phyloP scores from a whole-genome alignment of 2,888 invertebrate species.

The Drosophila helvetica region DNA sequence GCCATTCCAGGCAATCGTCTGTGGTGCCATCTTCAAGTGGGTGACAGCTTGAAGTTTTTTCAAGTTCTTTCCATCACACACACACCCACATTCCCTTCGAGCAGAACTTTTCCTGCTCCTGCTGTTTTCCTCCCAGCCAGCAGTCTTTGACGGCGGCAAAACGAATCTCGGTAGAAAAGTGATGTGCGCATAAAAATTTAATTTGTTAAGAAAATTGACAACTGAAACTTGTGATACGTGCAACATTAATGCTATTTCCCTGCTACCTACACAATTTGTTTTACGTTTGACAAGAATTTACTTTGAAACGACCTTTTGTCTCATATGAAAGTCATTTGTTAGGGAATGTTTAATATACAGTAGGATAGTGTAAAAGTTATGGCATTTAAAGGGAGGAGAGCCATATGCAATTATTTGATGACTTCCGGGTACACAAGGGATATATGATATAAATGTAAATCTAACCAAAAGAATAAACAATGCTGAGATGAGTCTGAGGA shows the following conservation, averaged over 20 bases:
- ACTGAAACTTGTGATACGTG: slow-evolving; percentile 67
- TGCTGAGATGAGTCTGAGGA: no score
- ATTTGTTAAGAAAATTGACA: slow-evolving; percentile 77
- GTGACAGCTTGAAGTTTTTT: slow-evolving; percentile 48
- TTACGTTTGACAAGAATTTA: slow-evolving; percentile 53
- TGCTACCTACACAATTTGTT: slow-evolving; percentile 33
- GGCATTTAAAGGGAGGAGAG: no score
- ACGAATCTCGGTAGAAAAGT: slow-evolving; percentile 39
- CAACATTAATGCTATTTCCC: slow-evolving; percentile 65
- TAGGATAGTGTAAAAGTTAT: neutral
- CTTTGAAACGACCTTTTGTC: slow-evolving; percentile 21
- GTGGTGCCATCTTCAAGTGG: slow-evolving; percentile 45
- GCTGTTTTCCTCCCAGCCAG: no score
- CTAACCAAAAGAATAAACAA: no score
- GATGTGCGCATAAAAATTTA: slow-evolving; percentile 72
- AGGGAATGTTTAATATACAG: neutral
- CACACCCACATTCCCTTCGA: neutral
- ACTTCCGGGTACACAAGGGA: no score
- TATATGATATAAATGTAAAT: no score
- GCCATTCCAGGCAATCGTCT: slow-evolving; percentile 18
- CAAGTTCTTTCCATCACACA: slow-evolving; percentile 1
- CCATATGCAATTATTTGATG: no score
- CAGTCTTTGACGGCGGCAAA: slow-evolving; percentile 28
- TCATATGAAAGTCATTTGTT: slow-evolving; percentile 4
- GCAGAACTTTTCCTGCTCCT: no score